Evolutionary conservation across 2,797 vertebrate genomes (phyloP).

Genomic region (Channa striata): DNA sequence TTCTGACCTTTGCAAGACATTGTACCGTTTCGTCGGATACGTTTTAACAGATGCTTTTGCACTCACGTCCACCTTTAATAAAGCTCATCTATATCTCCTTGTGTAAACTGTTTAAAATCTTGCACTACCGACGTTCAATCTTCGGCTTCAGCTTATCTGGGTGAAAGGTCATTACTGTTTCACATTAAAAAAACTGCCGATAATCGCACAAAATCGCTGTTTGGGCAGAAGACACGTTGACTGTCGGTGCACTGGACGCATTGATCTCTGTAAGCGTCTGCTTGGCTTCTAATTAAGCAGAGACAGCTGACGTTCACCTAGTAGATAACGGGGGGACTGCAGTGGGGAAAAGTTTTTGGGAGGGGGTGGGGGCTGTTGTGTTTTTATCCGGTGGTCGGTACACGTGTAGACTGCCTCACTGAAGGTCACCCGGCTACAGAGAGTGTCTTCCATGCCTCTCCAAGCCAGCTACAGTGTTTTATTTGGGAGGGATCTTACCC

Average conservation of each 20-base stretch:
- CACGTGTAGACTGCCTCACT: conserved; percentile 63
- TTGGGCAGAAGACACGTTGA: too few relatives aligned
- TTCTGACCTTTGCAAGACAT: conserved; percentile 87
- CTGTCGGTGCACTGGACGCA: accelerated
- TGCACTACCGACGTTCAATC: not conserved
- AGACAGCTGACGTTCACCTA: not conserved
- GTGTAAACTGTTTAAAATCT: not conserved
- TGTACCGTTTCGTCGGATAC: conserved; percentile 29
- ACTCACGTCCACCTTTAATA: accelerated
- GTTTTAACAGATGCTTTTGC: accelerated
- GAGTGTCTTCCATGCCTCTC: not conserved
- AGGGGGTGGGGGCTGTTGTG: conserved; percentile 50
- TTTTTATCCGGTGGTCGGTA: conserved; percentile 63
- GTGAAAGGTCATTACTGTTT: conserved; percentile 81
- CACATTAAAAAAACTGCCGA: not conserved
- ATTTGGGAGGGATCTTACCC: conserved; percentile 81
- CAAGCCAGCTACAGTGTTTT: not conserved
- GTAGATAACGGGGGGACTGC: accelerated
- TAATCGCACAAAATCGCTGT: not conserved
- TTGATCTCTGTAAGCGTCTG: accelerated
- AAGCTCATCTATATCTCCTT: accelerated
- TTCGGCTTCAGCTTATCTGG: conserved; percentile 55
- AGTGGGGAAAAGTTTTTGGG: not conserved
- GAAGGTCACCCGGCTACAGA: conserved; percentile 73
- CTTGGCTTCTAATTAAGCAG: accelerated